phyloP scores from a whole-genome alignment of 53 echinoderm and acorn worm species.

The Mesocentrotus franciscanus region DNA sequence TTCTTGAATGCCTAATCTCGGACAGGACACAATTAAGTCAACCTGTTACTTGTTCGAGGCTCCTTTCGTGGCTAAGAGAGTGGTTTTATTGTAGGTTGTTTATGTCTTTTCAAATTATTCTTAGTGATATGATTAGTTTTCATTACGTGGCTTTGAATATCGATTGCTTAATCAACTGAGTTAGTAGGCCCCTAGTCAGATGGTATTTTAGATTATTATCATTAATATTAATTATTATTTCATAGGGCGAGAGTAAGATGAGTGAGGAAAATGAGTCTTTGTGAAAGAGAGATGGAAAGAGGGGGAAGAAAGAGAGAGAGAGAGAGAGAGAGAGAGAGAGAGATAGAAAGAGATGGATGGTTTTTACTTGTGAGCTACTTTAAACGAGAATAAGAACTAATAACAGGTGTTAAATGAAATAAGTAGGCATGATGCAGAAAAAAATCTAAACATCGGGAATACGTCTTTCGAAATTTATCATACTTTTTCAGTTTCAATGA shows the following conservation, averaged over 20 bases:
- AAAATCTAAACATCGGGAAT: too few species aligned
- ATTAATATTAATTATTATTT: not conserved
- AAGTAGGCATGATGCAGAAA: too few species aligned
- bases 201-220: not conserved
- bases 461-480: too few species aligned
- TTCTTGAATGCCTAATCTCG: not conserved
- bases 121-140: not conserved
- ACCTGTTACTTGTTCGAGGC: slow-evolving; percentile 43
- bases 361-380: too few species aligned
- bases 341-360: not conserved
- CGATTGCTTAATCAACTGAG: not conserved
- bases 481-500: too few species aligned
- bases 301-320: not conserved
- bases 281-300: not conserved
- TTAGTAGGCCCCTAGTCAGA: not conserved
- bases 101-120: not conserved
- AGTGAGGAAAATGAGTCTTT: not conserved
- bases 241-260: not conserved
- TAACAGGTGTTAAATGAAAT: too few species aligned
- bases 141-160: not conserved
- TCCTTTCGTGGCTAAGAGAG: not conserved
- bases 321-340: not conserved
- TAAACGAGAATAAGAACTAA: too few species aligned
- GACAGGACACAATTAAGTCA: slow-evolving; percentile 17
- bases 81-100: not conserved